Evolutionary conservation across 2,888 invertebrate genomes (phyloP).

Genomic region (Epinotia bilunana): DNA sequence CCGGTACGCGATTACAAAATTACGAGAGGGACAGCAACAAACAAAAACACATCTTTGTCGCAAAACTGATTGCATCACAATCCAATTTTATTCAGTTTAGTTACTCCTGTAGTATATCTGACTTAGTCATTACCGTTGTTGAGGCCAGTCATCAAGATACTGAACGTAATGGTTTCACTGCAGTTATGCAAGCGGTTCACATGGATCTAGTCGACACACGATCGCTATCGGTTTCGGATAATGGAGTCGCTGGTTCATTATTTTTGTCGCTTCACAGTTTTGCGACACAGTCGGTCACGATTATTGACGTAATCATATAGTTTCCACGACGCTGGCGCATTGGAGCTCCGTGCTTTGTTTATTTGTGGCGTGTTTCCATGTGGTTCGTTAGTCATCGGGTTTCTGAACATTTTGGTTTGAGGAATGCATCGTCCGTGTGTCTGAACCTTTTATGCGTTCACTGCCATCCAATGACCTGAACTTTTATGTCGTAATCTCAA

Average conservation of each 20-base stretch:
- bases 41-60: too few species aligned
- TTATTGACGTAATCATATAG: constrained; percentile 64
- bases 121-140: not conserved
- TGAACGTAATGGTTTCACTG: constrained; percentile 51
- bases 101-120: not conserved
- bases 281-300: constrained; percentile 68
- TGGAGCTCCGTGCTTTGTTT: constrained; percentile 51
- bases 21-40: too few species aligned
- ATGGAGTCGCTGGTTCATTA: constrained; percentile 63
- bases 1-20: too few species aligned
- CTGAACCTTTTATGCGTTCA: constrained; percentile 9
- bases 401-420: constrained; percentile 19
- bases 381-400: constrained; percentile 42
- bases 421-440: not conserved
- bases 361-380: constrained; percentile 47
- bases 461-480: constrained; percentile 1
- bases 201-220: constrained; percentile 54
- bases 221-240: constrained; percentile 67
- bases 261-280: constrained; percentile 68
- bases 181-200: constrained; percentile 70
- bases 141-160: constrained; percentile 12
- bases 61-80: not conserved
- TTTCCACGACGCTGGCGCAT: constrained; percentile 68
- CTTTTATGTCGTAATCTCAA: not conserved
- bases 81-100: not conserved